These are phyloP conservation scores for Onychostoma macrolepis DNA, from an alignment of 2,113 vertebrate species.

Conservation along the genomic window DNA sequence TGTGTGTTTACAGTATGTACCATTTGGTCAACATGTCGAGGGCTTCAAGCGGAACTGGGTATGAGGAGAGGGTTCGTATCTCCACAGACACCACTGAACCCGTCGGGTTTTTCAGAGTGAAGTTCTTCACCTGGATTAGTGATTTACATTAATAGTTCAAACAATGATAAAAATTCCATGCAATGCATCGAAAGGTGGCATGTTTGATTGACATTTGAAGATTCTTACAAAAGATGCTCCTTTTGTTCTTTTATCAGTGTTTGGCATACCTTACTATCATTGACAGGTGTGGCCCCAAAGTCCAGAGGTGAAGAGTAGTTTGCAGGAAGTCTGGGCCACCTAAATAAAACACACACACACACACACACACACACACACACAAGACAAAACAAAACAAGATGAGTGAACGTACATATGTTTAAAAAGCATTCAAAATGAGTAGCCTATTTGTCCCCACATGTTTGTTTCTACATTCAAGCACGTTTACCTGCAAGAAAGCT, in stretches of 20 bases:
- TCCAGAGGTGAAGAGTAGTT: constrained; percentile 79
- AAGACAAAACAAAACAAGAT: not conserved
- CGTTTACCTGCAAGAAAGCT: constrained; percentile 84
- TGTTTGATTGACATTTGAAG: not conserved
- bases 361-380: too few species aligned
- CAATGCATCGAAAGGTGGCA: not conserved
- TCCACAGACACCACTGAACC: constrained; percentile 87
- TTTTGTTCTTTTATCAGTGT: not conserved
- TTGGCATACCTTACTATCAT: constrained; percentile 83
- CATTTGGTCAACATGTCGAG: constrained; percentile 88
- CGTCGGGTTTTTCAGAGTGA: constrained; percentile 90
- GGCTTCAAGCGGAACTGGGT: constrained; percentile 86
- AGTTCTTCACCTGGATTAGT: constrained; percentile 82
- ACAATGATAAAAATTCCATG: not conserved
- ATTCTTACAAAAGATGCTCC: not conserved
- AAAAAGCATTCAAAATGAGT: not conserved
- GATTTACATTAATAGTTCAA: not conserved
- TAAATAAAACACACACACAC: constrained; percentile 50
- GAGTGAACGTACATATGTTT: not conserved
- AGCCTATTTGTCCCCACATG: not conserved
- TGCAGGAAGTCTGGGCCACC: constrained; percentile 82
- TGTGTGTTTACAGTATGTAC: constrained; percentile 68
- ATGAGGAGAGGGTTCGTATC: constrained; percentile 85
- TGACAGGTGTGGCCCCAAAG: constrained; percentile 89
- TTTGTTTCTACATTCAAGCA: not conserved